phyloP scores from a whole-genome alignment of 2,113 vertebrate genomes.

The Anolis sagrei region DNA sequence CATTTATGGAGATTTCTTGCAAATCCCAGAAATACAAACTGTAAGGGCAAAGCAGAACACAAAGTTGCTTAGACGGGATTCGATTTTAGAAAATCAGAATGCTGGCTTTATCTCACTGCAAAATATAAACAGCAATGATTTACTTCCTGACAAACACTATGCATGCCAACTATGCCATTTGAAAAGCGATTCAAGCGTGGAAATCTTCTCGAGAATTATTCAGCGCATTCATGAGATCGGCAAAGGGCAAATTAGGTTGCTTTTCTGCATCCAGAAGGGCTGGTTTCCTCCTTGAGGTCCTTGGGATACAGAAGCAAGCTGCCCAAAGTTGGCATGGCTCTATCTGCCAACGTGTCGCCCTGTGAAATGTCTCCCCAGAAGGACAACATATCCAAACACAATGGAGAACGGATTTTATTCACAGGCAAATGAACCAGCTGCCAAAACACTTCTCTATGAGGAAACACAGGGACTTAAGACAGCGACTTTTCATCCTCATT shows the following conservation, averaged over 20 bases:
- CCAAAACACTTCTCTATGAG: constrained; percentile 60
- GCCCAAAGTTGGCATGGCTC: no score
- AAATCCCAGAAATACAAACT: neutral
- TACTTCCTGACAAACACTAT: neutral
- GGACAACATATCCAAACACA: neutral
- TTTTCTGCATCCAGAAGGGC: neutral
- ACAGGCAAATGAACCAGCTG: constrained; percentile 45
- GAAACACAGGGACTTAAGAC: constrained; percentile 50
- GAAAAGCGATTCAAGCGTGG: neutral
- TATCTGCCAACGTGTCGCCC: neutral
- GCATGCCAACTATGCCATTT: neutral
- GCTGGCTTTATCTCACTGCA: neutral
- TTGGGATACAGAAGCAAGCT: neutral
- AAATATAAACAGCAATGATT: neutral
- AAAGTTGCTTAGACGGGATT: neutral
- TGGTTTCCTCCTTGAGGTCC: neutral
- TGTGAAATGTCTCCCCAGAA: neutral
- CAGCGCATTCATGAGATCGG: neutral
- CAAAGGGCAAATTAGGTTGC: neutral
- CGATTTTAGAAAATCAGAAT: neutral
- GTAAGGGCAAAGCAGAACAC: neutral
- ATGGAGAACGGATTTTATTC: constrained; percentile 46
- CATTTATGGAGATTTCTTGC: neutral
- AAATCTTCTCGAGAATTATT: neutral
- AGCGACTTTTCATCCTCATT: constrained; percentile 15